Evolutionary conservation across 2,888 invertebrate genomes (phyloP).

Genomic region (Heliconius erato): DNA sequence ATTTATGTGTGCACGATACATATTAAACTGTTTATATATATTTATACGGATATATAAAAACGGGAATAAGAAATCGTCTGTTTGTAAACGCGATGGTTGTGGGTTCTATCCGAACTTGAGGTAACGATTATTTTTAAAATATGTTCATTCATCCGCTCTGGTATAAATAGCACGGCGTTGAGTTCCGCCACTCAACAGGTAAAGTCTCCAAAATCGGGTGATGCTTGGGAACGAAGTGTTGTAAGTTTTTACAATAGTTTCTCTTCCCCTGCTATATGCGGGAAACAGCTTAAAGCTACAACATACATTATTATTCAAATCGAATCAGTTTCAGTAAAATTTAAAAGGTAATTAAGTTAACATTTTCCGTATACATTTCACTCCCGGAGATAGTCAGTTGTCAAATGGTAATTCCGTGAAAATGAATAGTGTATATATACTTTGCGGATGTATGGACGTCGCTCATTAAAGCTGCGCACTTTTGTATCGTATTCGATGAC

Average conservation of each 20-base stretch:
- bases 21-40: neutral
- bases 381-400: neutral
- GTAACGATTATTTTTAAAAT: no score
- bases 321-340: conserved; percentile 61
- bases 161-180: no score
- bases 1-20: no score
- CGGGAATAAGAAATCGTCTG: no score
- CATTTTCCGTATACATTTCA: conserved; percentile 21
- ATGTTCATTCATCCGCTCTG: no score
- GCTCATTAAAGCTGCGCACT: conserved; percentile 66
- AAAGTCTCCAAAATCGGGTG: no score
- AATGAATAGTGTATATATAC: conserved; percentile 58
- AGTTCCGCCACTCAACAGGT: no score
- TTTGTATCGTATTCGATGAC: conserved; percentile 53
- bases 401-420: neutral
- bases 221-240: no score
- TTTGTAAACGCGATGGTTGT: no score
- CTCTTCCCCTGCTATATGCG: no score
- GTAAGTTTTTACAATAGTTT: no score
- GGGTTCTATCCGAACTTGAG: neutral
- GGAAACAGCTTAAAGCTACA: no score
- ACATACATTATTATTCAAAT: conserved; percentile 61
- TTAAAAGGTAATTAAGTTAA: conserved; percentile 14
- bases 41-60: neutral
- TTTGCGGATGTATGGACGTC: conserved; percentile 59